Evolutionary conservation across 2,888 invertebrate species (phyloP).

Genomic region (Agriotes lineatus): DNA sequence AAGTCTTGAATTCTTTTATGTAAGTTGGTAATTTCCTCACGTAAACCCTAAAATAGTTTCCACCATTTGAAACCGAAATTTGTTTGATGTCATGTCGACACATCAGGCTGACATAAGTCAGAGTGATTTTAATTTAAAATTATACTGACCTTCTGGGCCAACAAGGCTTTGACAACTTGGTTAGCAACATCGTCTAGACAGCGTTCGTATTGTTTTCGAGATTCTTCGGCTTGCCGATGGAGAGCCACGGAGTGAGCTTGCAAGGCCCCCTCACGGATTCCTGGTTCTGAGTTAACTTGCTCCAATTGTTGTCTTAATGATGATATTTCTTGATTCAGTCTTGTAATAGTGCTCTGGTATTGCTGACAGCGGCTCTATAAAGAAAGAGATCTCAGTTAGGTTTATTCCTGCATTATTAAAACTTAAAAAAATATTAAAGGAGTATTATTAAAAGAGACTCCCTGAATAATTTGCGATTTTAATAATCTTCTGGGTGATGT

Average conservation of each 20-base stretch:
- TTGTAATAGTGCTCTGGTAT: conserved; percentile 76
- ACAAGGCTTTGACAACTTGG: conserved; percentile 84
- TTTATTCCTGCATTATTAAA: neutral
- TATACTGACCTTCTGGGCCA: conserved; percentile 81
- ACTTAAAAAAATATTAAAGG: too few species aligned
- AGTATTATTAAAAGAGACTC: neutral
- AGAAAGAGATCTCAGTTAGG: neutral
- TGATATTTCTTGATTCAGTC: conserved; percentile 77
- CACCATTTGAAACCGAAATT: conserved; percentile 3
- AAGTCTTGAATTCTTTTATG: conserved; percentile 82
- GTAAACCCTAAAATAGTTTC: conserved; percentile 73
- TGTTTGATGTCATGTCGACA: conserved; percentile 5
- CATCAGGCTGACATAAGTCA: neutral
- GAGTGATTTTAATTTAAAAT: neutral
- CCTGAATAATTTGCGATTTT: neutral
- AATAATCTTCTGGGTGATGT: too few species aligned
- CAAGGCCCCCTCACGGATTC: conserved; percentile 69
- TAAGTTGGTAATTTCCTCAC: conserved; percentile 82
- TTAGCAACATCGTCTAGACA: conserved; percentile 87
- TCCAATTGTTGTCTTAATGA: conserved; percentile 74
- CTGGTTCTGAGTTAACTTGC: conserved; percentile 64
- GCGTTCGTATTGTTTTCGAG: conserved; percentile 81
- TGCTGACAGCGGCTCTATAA: conserved; percentile 78
- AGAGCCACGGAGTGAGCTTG: conserved; percentile 75
- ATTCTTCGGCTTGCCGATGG: conserved; percentile 74